These are phyloP conservation scores for Linhomoeus sp. DNA, from an alignment of 2,888 invertebrate species.

Conservation along the genomic window DNA sequence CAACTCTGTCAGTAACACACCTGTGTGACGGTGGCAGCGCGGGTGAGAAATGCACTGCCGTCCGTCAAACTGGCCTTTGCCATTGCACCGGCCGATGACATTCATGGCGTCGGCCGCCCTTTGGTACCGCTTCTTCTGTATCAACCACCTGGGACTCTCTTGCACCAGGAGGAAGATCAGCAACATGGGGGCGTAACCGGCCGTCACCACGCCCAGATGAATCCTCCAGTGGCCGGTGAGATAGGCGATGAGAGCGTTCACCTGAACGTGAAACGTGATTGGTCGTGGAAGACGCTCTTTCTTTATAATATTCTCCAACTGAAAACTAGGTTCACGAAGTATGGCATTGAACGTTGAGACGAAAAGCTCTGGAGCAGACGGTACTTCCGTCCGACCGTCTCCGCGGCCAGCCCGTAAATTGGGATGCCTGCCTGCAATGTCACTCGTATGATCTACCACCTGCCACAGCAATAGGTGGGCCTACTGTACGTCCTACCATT, in stretches of 20 bases:
- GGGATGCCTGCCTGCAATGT: no score
- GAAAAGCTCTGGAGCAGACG: conserved; percentile 12
- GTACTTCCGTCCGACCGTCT: conserved; percentile 11
- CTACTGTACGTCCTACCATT: no score
- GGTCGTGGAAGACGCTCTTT: no score
- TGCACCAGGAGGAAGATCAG: conserved; percentile 9
- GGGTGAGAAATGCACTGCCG: no score
- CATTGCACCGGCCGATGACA: conserved; percentile 8
- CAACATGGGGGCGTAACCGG: conserved; percentile 9
- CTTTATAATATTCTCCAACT: no score
- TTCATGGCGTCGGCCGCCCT: conserved; percentile 9
- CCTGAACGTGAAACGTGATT: no score
- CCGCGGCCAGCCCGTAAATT: conserved; percentile 11
- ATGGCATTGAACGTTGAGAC: conserved; percentile 11
- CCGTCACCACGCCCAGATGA: conserved; percentile 10
- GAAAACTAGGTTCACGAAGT: no score
- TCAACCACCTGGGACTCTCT: conserved; percentile 14
- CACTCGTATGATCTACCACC: no score
- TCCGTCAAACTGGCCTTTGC: no score
- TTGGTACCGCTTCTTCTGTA: conserved; percentile 9
- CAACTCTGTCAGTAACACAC: no score
- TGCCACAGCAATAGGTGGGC: no score
- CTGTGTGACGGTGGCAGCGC: no score
- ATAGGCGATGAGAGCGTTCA: conserved; percentile 10
- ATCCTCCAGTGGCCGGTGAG: conserved; percentile 9